A percentile compares a stretch with the other conserved stretches of the same genome.
Conservation (phyloP, 2,888 invertebrate species). For the Chromoteleia sp. region DNA sequence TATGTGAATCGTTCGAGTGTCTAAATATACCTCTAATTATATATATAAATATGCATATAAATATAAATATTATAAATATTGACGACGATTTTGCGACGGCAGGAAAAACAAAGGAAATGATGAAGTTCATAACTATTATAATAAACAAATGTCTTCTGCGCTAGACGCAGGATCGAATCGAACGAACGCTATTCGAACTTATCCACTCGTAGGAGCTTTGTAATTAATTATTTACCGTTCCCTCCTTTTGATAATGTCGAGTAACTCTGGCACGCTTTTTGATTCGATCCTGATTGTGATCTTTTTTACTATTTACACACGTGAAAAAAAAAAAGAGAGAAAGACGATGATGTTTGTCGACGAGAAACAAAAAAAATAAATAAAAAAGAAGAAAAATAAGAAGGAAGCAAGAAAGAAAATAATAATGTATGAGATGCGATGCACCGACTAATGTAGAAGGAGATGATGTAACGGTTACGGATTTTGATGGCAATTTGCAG, state of each 20-base stretch:
- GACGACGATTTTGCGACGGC: constrained; percentile 39
- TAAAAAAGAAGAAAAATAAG: too few relatives aligned
- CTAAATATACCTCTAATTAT: constrained; percentile 40
- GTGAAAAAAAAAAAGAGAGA: constrained; percentile 31
- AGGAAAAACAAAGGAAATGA: background rate
- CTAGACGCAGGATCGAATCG: constrained; percentile 56
- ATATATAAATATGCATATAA: constrained; percentile 49
- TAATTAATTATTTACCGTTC: constrained; percentile 33
- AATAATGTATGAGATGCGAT: background rate
- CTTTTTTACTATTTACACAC: constrained; percentile 55
- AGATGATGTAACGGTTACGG: background rate
- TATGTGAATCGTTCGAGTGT: constrained; percentile 44
- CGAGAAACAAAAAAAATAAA: constrained; percentile 2
- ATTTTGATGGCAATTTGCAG: constrained; percentile 2
- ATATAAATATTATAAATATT: constrained; percentile 62
- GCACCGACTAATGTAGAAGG: background rate
- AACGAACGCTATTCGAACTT: constrained; percentile 47
- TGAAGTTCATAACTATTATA: constrained; percentile 8
- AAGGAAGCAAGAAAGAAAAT: too few relatives aligned
- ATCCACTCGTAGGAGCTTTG: constrained; percentile 36
- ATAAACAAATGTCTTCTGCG: constrained; percentile 47
- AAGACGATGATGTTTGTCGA: constrained; percentile 18
- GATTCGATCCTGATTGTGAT: constrained; percentile 56
- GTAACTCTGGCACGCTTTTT: constrained; percentile 43
- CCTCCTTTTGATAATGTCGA: constrained; percentile 55